These are phyloP conservation scores for Danio choprae DNA, from an alignment of 2,797 vertebrate species.

Conservation along the genomic window DNA sequence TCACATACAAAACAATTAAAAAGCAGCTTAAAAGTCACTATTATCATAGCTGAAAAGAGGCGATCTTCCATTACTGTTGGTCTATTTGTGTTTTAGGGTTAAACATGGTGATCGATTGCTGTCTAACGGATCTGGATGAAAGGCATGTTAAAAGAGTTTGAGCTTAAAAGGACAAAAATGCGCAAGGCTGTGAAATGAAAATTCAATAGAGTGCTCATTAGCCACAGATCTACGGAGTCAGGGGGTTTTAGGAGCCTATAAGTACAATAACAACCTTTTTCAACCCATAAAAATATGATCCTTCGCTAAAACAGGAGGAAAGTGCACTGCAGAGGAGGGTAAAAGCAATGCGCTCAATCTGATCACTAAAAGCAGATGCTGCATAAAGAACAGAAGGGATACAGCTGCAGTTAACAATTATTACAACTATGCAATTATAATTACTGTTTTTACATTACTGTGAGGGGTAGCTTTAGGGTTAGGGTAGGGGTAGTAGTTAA, in stretches of 20 bases:
- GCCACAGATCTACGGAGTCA: constrained; percentile 69
- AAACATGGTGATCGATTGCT: constrained; percentile 64
- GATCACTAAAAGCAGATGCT: constrained; percentile 20
- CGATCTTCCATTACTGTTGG: constrained; percentile 55
- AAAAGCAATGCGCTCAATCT: constrained; percentile 13
- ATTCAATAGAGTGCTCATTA: constrained; percentile 71
- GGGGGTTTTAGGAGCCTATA: constrained; percentile 63
- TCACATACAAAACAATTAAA: neutral
- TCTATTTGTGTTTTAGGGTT: constrained; percentile 48
- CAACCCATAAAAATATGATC: constrained; percentile 66
- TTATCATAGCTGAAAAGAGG: constrained; percentile 36
- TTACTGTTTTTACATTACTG: too few species aligned
- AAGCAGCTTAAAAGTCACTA: neutral
- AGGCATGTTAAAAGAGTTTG: constrained; percentile 62
- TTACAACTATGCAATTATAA: too few species aligned
- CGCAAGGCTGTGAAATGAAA: constrained; percentile 69
- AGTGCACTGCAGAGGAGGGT: constrained; percentile 24
- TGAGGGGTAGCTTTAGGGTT: too few species aligned
- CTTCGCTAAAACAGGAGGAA: constrained; percentile 50
- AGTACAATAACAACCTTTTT: constrained; percentile 41
- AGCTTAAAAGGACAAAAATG: constrained; percentile 74
- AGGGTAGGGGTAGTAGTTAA: too few species aligned
- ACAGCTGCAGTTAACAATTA: too few species aligned
- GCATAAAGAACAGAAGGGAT: neutral
- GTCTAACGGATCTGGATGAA: constrained; percentile 37